Percentiles rank a stretch among this genome's conserved stretches.
phyloP scores from a whole-genome alignment of 2,888 invertebrate species.

The Mimas tiliae region DNA sequence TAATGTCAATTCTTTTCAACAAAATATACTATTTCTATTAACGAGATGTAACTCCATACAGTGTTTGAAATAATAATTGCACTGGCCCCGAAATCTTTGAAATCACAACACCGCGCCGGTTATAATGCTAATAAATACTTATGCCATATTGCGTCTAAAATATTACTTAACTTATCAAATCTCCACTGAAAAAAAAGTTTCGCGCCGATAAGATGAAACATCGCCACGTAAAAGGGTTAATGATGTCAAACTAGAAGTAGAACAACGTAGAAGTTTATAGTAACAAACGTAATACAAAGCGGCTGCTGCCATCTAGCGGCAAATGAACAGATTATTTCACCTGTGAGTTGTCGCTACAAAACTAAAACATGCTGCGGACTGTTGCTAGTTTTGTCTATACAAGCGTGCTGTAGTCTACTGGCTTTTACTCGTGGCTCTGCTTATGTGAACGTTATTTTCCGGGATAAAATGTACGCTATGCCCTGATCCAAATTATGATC shows the following conservation, averaged over 20 bases:
- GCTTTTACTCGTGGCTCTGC: too few species aligned
- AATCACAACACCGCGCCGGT: neutral
- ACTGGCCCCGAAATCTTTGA: slow-evolving; percentile 5
- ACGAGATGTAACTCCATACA: slow-evolving; percentile 9
- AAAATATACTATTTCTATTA: neutral
- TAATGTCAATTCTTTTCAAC: neutral
- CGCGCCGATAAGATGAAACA: neutral
- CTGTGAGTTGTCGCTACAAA: slow-evolving; percentile 13
- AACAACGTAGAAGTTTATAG: neutral
- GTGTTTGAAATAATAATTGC: slow-evolving; percentile 7
- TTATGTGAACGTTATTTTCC: too few species aligned
- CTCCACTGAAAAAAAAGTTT: too few species aligned
- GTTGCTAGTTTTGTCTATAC: neutral
- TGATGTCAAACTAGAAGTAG: slow-evolving; percentile 15
- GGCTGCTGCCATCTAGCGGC: slow-evolving; percentile 14
- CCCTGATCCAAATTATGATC: too few species aligned
- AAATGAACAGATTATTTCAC: neutral
- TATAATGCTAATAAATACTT: neutral
- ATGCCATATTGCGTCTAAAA: too few species aligned
- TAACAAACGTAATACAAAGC: slow-evolving; percentile 1
- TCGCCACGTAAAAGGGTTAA: slow-evolving; percentile 20
- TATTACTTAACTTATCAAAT: too few species aligned
- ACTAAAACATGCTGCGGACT: neutral
- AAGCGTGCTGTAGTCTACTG: too few species aligned
- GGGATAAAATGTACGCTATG: too few species aligned